Conservation (phyloP, 2,797 vertebrate species). For the Heliangelus exortis region DNA sequence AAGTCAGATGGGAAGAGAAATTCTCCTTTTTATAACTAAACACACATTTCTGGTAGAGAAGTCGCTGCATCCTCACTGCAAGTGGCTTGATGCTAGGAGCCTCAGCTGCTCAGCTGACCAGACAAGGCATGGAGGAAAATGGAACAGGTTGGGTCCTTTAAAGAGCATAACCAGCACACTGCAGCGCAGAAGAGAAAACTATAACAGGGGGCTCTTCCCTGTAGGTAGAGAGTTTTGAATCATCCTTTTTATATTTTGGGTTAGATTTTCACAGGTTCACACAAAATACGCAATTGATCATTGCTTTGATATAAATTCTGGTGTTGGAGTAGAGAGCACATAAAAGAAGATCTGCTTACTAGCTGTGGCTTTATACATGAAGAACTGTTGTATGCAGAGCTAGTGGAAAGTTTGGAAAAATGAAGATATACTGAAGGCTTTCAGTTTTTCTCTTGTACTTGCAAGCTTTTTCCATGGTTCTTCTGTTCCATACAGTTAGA, state of each 20-base stretch:
- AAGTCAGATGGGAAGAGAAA: background rate
- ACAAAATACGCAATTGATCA: background rate
- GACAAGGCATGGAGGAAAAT: background rate
- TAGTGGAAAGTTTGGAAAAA: background rate
- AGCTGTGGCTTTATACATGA: background rate
- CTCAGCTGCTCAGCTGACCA: background rate
- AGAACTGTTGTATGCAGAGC: background rate
- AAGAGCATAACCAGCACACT: background rate
- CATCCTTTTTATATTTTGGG: background rate
- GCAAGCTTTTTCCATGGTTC: background rate
- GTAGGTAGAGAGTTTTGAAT: background rate
- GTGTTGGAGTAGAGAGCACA: background rate
- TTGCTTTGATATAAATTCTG: background rate
- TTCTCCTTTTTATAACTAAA: background rate
- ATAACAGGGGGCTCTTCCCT: background rate
- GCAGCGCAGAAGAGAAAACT: background rate
- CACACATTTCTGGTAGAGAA: background rate
- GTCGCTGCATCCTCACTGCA: background rate
- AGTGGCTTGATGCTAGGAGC: background rate
- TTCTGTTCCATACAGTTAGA: background rate
- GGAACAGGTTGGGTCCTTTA: background rate
- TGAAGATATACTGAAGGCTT: background rate
- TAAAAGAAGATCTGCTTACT: background rate
- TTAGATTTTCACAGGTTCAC: background rate
- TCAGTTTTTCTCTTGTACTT: accelerated